Evolutionary conservation across 1,140 invertebrate species (phyloP), one percentile per base, ranked within the genome.

Genomic region (Oscheius sp.): DNA sequence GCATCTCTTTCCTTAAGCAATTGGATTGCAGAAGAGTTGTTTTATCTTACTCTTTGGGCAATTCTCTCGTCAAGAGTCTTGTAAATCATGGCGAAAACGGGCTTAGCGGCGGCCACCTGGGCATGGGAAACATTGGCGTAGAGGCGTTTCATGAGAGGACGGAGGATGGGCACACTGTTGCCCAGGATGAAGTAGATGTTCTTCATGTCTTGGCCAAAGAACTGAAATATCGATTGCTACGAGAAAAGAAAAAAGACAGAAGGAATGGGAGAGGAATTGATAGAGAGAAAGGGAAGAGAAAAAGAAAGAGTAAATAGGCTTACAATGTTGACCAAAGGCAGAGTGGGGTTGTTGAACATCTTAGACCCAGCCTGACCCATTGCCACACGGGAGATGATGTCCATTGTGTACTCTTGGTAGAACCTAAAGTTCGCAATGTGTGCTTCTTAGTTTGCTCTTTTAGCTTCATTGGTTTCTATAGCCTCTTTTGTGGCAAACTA

Each of bases 361-460:
- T 10, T 15, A 10, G 55, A 55, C 13, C 35, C 68, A n/a, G 36
- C 34, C 23, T 75, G 73, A 2, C 73, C 73, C 28, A 75, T 34
- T 0, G 73, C 73, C 45, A 75, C 34, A 49, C 73, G 59, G 15
- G 42, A 76, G 34, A 71, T 72, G 7, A 72, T 59, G 38, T 75
- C 73, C 38, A 75, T 61, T 2, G 67, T 75, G 73, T 63, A 64
- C 46, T 75, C 67, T 64, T 75, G 73, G 34, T 34, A 32, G 20
- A 3, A 59, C n/a, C n/a, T n/a, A n/a, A n/a, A n/a, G n/a, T n/a
- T n/a, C n/a, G n/a, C n/a, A n/a, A n/a, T n/a, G n/a, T n/a, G n/a
- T n/a, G n/a, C n/a, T n/a, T n/a, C n/a, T n/a, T n/a, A n/a, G n/a
- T n/a, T n/a, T n/a, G n/a, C n/a, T n/a, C n/a, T n/a, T n/a, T n/a